Evolutionary conservation across 2,888 invertebrate species (phyloP).

Genomic region (Drosophila merina): DNA sequence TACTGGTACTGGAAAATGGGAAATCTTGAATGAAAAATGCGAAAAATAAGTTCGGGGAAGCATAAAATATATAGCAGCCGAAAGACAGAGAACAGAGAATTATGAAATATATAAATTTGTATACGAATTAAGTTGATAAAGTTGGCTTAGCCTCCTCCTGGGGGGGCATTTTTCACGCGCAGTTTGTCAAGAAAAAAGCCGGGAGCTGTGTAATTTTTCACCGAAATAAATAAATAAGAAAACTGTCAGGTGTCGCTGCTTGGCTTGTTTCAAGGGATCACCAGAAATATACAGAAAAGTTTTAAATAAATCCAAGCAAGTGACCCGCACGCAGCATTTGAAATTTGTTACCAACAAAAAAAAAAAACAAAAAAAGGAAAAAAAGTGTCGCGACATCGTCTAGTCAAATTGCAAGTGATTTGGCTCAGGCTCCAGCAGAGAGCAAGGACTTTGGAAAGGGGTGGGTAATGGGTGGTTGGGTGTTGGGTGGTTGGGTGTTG

Average conservation of each 20-base stretch:
- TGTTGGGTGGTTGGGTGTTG: constrained; percentile 2
- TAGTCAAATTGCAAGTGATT: constrained; percentile 66
- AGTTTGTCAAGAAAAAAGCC: constrained; percentile 21
- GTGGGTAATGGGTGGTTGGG: neutral
- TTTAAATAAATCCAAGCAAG: constrained; percentile 47
- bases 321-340: constrained; percentile 25
- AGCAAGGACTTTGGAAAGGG: constrained; percentile 4
- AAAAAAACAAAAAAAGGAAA: constrained; percentile 11
- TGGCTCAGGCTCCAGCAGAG: constrained; percentile 50
- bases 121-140: constrained; percentile 65
- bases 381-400: constrained; percentile 64
- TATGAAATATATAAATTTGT: constrained; percentile 47
- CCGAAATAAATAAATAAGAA: constrained; percentile 61
- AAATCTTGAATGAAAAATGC: constrained; percentile 17
- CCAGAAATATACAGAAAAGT: constrained; percentile 30
- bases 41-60: constrained; percentile 1
- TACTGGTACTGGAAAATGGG: constrained; percentile 38
- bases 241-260: constrained; percentile 57
- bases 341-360: constrained; percentile 26
- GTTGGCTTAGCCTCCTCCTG: constrained; percentile 43
- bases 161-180: constrained; percentile 21
- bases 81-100: too few relatives aligned
- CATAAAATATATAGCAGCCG: neutral
- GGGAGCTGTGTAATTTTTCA: constrained; percentile 52
- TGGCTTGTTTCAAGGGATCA: constrained; percentile 20